Evolutionary conservation across 2,888 invertebrate genomes (phyloP).

Genomic region (Quadroppia sp.): DNA sequence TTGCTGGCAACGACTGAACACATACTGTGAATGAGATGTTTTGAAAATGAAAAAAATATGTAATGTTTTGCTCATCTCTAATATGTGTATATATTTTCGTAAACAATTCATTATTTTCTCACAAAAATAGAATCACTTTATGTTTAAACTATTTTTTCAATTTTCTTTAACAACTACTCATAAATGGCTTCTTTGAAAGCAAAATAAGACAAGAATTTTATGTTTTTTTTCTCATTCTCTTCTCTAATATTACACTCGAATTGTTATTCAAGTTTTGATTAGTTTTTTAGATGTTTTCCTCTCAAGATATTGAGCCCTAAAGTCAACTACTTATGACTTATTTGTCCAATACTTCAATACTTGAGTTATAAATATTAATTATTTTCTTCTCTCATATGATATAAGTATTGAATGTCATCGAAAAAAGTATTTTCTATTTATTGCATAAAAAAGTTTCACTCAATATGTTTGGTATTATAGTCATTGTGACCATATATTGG

Average conservation of each 20-base stretch:
- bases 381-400: neutral
- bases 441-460: neutral
- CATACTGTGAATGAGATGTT: neutral
- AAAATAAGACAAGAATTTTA: neutral
- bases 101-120: neutral
- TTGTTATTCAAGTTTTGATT: neutral
- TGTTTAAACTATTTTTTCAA: neutral
- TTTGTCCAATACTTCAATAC: neutral
- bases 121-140: too few species aligned
- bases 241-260: neutral
- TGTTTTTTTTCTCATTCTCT: neutral
- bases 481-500: neutral
- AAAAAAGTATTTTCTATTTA: neutral
- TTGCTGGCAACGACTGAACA: neutral
- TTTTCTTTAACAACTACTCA: neutral
- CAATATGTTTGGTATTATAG: neutral
- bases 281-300: neutral
- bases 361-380: constrained; percentile 3
- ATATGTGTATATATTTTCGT: neutral
- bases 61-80: neutral
- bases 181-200: neutral
- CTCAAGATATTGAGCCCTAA: neutral
- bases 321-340: neutral
- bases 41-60: neutral
- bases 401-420: neutral